These are phyloP conservation scores for Psittacus erithacus DNA, from an alignment of 2,113 vertebrate species.

Conservation along the genomic window DNA sequence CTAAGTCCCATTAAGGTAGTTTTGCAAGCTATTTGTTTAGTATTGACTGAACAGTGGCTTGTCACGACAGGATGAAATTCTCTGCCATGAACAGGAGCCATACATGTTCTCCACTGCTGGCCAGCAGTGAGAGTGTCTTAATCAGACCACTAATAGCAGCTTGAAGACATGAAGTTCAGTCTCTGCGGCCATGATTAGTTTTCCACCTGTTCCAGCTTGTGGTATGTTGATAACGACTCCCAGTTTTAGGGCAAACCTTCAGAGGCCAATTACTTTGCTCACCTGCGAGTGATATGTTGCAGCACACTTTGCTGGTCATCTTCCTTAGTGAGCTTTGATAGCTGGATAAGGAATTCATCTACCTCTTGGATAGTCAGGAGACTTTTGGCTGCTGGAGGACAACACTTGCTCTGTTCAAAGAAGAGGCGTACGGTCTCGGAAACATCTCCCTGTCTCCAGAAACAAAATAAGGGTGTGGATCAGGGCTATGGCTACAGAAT, in stretches of 20 bases:
- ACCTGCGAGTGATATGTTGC: constrained; percentile 88
- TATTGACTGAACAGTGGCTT: not conserved
- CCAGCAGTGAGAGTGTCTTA: not conserved
- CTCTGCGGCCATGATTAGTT: not conserved
- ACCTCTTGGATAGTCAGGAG: constrained; percentile 95
- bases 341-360: constrained; percentile 84
- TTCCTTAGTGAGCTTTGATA: constrained; percentile 93
- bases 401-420: constrained; percentile 91
- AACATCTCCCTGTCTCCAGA: constrained; percentile 88
- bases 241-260: not conserved
- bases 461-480: not conserved
- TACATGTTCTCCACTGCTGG: not conserved
- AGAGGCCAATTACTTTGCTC: not conserved
- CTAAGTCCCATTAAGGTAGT: not conserved
- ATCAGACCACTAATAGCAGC: not conserved
- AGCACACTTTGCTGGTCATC: constrained; percentile 94
- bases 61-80: not conserved
- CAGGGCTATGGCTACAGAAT: not conserved
- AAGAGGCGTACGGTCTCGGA: constrained; percentile 94
- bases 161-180: not conserved
- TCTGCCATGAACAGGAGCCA: not conserved
- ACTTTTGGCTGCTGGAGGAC: constrained; percentile 91
- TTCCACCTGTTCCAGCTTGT: not conserved
- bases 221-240: not conserved
- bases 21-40: not conserved